Evolutionary conservation across 2,113 vertebrate genomes (phyloP).

Genomic region (Seriola aureovittata): DNA sequence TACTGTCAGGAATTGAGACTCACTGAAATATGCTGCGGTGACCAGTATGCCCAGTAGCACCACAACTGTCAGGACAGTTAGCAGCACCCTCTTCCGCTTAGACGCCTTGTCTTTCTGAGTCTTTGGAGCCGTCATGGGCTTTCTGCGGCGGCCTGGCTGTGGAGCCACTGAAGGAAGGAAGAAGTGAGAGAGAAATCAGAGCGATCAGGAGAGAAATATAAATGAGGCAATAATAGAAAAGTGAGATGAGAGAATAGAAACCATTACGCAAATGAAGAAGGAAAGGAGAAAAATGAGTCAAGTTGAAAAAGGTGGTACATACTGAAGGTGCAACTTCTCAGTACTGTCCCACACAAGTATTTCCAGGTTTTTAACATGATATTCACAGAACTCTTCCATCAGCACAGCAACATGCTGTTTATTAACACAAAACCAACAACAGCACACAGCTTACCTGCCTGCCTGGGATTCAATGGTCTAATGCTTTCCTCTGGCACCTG

Average conservation of each 20-base stretch:
- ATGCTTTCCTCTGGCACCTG: constrained; percentile 65
- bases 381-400: neutral
- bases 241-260: neutral
- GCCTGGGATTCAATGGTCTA: constrained; percentile 75
- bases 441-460: constrained; percentile 66
- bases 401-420: neutral
- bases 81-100: constrained; percentile 57
- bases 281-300: neutral
- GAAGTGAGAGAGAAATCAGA: neutral
- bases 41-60: constrained; percentile 74
- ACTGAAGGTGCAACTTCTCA: neutral
- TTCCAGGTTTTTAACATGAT: constrained; percentile 8
- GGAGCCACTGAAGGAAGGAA: constrained; percentile 47
- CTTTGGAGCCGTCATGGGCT: constrained; percentile 72
- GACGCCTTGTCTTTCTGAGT: constrained; percentile 37
- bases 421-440: neutral
- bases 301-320: neutral
- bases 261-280: neutral
- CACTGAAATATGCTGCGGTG: constrained; percentile 80
- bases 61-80: constrained; percentile 71
- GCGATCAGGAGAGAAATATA: neutral
- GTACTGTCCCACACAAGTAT: neutral
- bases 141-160: constrained; percentile 76
- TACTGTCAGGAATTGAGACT: constrained; percentile 43
- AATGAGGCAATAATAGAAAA: neutral